Base-by-base conservation (phyloP, 2,888 invertebrate genomes). In the Geophilus truncorum region DNA sequence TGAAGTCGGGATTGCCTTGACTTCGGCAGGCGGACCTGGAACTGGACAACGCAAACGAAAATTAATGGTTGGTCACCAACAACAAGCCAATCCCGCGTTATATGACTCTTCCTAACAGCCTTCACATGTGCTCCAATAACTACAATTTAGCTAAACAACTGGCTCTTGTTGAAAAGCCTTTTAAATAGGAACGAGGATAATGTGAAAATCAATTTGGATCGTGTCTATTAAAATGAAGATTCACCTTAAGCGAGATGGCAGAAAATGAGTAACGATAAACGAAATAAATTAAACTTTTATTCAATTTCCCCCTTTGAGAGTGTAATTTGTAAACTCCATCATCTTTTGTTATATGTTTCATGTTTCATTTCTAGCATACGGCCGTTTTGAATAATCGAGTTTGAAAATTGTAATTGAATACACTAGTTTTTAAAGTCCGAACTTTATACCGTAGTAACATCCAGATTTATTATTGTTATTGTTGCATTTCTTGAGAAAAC, bases 1-100 rank as follows among this genome's bases (percentile, higher is more conserved):
- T 80, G 96, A 95, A 93, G 96, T 95, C 12, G 96, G 94, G 70
- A 97, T 88, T 18, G 97, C 95, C 88, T 97, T 98, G 4, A 97
- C 93, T 80, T 95, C 94, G 82, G 94, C 93, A 62, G 97, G 97
- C 10, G 95, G 92, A 89, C 96, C 96, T 51, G 98, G 97, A 82
- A 94, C 97, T 97, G 86, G 30, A 86, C 85, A 82, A 62, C 10
- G 81, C 30, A 78, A 70, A 62, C 34, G 78, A 80, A 40, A 36
- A 81, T 78, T 30, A 77, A 45, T 25, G 57, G 36, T 76, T 25
- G 57, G 36, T 76, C 36, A 32, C 32, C 51, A 78, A 45, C 21
- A 57, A 77, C 25, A 77, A 79, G 70, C 30, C 77, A 45, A 77
- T 57, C 62, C 28, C 25, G 1, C 25, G 21, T 62, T 62, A 62